Evolutionary conservation across 2,888 invertebrate species (phyloP).

Genomic region (Atrina japonica): DNA sequence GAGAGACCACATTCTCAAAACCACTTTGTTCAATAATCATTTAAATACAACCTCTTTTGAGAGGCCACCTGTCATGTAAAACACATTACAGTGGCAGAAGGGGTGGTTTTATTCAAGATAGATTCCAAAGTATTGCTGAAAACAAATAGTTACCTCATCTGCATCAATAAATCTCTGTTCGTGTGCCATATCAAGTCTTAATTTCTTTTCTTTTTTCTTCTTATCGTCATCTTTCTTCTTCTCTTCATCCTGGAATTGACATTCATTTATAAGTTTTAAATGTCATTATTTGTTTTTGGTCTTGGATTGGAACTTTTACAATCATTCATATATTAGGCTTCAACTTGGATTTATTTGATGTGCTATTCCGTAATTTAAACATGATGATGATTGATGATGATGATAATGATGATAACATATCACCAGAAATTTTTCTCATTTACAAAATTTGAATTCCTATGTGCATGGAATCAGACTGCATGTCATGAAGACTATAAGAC

Average conservation of each 20-base stretch:
- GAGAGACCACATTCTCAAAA: too few relatives aligned
- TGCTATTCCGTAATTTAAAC: too few relatives aligned
- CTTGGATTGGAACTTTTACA: not conserved
- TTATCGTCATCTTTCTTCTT: slow-evolving; percentile 73
- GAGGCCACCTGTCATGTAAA: too few relatives aligned
- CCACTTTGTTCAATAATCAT: not conserved
- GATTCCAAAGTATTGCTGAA: too few relatives aligned
- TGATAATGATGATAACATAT: too few relatives aligned
- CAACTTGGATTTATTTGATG: not conserved
- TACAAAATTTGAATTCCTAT: too few relatives aligned
- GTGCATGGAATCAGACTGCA: too few relatives aligned
- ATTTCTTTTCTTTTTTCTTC: slow-evolving; percentile 89
- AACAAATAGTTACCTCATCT: slow-evolving; percentile 88
- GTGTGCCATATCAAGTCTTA: slow-evolving; percentile 98
- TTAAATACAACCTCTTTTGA: not conserved
- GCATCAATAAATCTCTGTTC: slow-evolving; percentile 97
- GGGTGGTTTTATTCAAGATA: too few relatives aligned
- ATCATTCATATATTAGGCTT: not conserved
- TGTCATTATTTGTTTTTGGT: not conserved
- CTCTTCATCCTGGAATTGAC: slow-evolving; percentile 31
- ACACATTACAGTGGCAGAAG: not conserved
- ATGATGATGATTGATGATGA: too few relatives aligned
- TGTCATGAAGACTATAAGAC: too few relatives aligned
- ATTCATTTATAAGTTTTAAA: not conserved
- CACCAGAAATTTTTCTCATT: too few relatives aligned